phyloP scores from a whole-genome alignment of 1,140 invertebrate genomes.

The Bombus confusus region DNA sequence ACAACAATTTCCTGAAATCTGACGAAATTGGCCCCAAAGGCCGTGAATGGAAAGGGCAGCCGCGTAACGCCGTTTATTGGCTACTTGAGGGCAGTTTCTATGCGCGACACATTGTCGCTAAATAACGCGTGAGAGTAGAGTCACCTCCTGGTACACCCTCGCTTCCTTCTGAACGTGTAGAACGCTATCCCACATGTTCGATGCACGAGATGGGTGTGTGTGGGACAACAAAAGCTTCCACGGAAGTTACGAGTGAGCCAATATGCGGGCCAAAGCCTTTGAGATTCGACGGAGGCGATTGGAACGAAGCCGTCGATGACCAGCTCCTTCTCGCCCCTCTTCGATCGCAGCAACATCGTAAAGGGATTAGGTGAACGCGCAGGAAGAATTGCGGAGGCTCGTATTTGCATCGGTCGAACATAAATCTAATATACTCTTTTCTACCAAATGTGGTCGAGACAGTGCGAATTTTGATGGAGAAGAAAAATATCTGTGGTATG shows the following conservation, averaged over 20 bases:
- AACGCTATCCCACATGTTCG: conserved; percentile 37
- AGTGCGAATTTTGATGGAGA: background rate
- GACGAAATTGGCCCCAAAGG: conserved; percentile 76
- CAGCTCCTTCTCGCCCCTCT: background rate
- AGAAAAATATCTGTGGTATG: background rate
- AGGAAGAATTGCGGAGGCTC: conserved; percentile 31
- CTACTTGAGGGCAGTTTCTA: conserved; percentile 82
- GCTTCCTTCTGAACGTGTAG: conserved; percentile 43
- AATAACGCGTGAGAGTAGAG: conserved; percentile 74
- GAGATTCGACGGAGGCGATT: conserved; percentile 63
- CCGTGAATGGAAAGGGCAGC: conserved; percentile 54
- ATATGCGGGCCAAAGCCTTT: conserved; percentile 71
- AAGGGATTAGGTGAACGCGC: conserved; percentile 41
- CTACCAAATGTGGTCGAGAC: background rate
- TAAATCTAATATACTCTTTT: conserved; percentile 47
- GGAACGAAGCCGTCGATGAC: conserved; percentile 45
- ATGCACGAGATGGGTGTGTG: background rate
- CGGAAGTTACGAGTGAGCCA: conserved; percentile 56
- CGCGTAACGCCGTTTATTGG: conserved; percentile 80
- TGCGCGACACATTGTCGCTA: conserved; percentile 82
- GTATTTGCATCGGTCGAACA: conserved; percentile 34
- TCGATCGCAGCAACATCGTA: conserved; percentile 20
- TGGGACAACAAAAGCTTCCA: conserved; percentile 50
- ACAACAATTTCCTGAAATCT: conserved; percentile 82
- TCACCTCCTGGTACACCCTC: conserved; percentile 15